Evolutionary conservation across 2,113 vertebrate genomes (phyloP), one percentile per base, ranked within the genome.

Genomic region (Indri indri): DNA sequence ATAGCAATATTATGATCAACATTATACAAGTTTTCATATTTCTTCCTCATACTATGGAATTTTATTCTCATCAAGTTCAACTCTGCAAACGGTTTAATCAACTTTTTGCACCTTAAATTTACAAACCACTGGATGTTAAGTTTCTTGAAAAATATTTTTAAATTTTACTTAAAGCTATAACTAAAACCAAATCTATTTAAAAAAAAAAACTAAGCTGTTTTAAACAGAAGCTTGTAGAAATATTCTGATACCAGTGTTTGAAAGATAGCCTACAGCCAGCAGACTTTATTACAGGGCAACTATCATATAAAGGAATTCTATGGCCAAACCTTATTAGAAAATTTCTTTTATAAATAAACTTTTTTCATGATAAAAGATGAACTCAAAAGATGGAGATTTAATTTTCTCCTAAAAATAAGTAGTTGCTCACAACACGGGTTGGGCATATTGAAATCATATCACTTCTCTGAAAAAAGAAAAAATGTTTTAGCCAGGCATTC

Each of bases 211-310:
- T 45, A 94, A 83, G 77, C 34, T 96, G 47, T 92, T 96, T 95
- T 77, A 76, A 96, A 97, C 94, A 94, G 74, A 97, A 97, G 45
- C 37, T 65, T 94, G 70, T 81, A 94, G 66, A 95, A 96, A 97
- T 86, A 83, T 57, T 85, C 40, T 74, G 37, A 91, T 65, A 85
- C 40, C 73, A 94, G 47, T 70, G 73, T 96, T 84, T 77, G 77
- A 98, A 97, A 96, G 65, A 77, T 1, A 84, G 54, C 37, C 80
- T 87, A 88, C 47, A 74, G 88, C 77, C 47, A 79, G 88, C 77
- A 81, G n/a, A 68, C 70, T 63, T 63, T 93, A 88, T 82, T 88
- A 94, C 93, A 94, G 47, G 68, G n/a, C 61, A 94, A 83, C 40
- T 79, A 84, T 66, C 40, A 94, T 88, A 94, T 74, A 89, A 95